phyloP scores from a whole-genome alignment of 2,113 vertebrate species.

The Tachuris rubrigastra region DNA sequence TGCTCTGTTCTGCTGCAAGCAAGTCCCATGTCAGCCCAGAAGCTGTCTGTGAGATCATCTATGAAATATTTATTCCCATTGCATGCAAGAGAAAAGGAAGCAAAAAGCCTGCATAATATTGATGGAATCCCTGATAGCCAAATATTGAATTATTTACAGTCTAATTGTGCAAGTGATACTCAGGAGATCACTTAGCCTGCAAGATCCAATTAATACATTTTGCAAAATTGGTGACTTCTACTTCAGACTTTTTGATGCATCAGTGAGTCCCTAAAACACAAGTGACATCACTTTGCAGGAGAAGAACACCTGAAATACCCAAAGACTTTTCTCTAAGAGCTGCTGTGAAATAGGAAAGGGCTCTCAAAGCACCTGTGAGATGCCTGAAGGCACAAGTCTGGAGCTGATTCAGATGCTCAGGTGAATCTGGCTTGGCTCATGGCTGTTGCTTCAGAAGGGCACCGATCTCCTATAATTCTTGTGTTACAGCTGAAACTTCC shows the following conservation, averaged over 20 bases:
- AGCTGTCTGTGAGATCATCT: neutral
- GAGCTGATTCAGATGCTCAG: neutral
- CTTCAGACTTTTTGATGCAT: neutral
- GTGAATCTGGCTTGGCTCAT: neutral
- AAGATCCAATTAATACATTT: neutral
- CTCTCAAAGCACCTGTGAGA: neutral
- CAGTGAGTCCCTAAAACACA: neutral
- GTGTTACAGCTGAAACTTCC: neutral
- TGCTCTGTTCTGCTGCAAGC: neutral
- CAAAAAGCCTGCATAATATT: neutral
- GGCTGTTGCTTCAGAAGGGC: neutral
- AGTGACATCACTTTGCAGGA: neutral
- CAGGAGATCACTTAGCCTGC: neutral
- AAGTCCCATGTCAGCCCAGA: neutral
- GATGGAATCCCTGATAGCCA: constrained; percentile 19
- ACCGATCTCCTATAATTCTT: neutral
- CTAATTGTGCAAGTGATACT: neutral
- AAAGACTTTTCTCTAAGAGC: fast-evolving
- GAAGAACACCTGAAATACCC: neutral
- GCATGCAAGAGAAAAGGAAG: neutral
- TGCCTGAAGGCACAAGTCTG: neutral
- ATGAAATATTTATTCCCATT: constrained; percentile 25
- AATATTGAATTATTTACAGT: constrained; percentile 45
- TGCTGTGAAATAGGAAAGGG: neutral
- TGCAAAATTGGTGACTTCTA: neutral